A percentile compares a stretch with the other conserved stretches of the same genome.
Conservation (phyloP, 2,888 invertebrate species). For the Machimus atricapillus region DNA sequence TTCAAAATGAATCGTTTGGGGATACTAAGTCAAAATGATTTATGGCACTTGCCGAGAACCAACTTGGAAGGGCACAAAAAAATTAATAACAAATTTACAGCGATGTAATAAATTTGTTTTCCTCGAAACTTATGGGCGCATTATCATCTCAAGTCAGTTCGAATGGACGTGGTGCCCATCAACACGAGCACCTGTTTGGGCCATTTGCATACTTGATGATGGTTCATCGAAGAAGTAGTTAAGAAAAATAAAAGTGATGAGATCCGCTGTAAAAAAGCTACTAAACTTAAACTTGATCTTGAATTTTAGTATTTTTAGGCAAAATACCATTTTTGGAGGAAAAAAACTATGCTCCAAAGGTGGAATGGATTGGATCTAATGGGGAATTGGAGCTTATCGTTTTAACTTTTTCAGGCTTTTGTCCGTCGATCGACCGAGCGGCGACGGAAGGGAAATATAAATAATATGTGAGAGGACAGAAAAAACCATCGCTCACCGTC, state of each 20-base stretch:
- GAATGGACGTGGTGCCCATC: background rate
- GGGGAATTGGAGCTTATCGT: background rate
- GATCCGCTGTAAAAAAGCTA: background rate
- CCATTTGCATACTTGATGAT: constrained; percentile 4
- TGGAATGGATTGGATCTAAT: background rate
- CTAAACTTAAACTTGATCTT: constrained; percentile 30
- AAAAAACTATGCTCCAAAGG: background rate
- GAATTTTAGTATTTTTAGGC: constrained; percentile 1
- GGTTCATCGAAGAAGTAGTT: background rate
- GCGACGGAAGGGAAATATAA: background rate
- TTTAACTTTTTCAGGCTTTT: background rate
- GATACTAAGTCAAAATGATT: background rate
- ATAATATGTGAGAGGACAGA: background rate
- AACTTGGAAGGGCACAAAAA: background rate
- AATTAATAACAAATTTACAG: background rate
- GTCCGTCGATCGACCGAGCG: background rate
- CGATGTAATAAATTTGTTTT: constrained; percentile 19
- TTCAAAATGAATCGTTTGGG: background rate
- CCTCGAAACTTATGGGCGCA: background rate
- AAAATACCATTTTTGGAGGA: background rate
- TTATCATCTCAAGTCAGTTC: background rate
- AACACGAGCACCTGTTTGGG: constrained; percentile 14
- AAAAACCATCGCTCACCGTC: background rate
- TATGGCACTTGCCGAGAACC: background rate
- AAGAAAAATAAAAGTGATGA: constrained; percentile 16